phyloP scores from a whole-genome alignment of 1,140 invertebrate genomes.

The Drosophila pseudoobscura region DNA sequence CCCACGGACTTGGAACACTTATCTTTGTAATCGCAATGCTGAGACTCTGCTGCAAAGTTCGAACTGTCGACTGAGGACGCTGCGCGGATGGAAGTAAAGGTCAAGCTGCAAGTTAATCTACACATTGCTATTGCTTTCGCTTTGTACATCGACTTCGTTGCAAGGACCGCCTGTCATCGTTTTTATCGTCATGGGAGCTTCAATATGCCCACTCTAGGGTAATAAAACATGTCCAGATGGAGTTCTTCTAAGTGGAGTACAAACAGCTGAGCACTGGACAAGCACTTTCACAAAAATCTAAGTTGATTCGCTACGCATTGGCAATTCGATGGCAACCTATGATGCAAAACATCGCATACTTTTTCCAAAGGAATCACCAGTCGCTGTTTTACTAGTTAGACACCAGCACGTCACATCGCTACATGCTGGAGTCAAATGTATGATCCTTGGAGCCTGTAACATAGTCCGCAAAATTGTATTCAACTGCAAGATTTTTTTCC shows the following conservation, averaged over 20 bases:
- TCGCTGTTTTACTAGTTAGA: background rate
- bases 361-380: no score
- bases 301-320: background rate
- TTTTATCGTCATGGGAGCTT: background rate
- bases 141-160: no score
- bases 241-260: background rate
- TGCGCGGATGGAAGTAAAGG: no score
- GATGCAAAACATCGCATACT: no score
- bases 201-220: background rate
- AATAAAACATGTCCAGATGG: background rate
- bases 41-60: background rate
- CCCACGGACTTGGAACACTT: conserved; percentile 3
- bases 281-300: background rate
- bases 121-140: background rate
- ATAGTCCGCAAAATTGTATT: no score
- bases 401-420: background rate
- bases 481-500: no score
- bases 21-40: background rate
- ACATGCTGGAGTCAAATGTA: conserved; percentile 1
- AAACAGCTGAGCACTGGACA: background rate
- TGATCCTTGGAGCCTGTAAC: no score
- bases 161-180: background rate
- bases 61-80: no score
- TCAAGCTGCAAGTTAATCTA: background rate
- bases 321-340: background rate